Base-by-base conservation (phyloP, 2,113 vertebrate species). In the Forbesichthys papilliferus region DNA sequence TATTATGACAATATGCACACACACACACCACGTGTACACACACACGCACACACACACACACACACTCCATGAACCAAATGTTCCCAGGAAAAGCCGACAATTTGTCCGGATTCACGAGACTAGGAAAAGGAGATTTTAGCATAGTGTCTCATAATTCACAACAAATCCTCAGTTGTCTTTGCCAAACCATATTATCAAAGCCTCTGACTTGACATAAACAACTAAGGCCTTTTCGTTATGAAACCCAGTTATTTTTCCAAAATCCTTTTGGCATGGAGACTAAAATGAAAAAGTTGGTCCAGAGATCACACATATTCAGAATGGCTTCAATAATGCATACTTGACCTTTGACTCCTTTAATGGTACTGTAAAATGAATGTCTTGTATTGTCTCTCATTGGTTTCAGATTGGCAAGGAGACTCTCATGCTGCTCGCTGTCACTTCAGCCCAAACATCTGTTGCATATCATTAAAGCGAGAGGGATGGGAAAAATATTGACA, bases 381-480 rank as follows among this genome's bases (percentile, higher is more conserved):
- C 66, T 60, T n/a, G 53, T 64, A 56, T 73, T 70, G 69, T 78
- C 57, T 48, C 54, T 70, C 58, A 51, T 49, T 64, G 58, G 54
- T 63, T 74, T 54, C 36, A 46, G 53, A 49, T 77, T 65, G 77
- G 59, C 60, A 34, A 66, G 75, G 72, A 14, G 60, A 67, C 75
- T 81, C 71, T 48, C 78, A 65, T 51, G 62, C 61, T 63, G 73
- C 76, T 66, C 12, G 49, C 36, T 68, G 64, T 64, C 9, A 59
- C 66, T 64, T 78, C 74, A 13, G 61, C 75, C 74, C 79, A 13
- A 47, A 88, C 90, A 91, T 92, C 82, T 91, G 90, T 82, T 87
- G 79, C 74, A 64, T 78, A 79, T 87, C 80, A 80, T 86, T 87
- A 91, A 80, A 90, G 54, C 73, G 70, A 82, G 82, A 81, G 77